Percentiles rank a stretch among this genome's conserved stretches.
These are phyloP conservation scores for Dryococelus australis DNA, from an alignment of 2,888 invertebrate genomes.

Conservation along the genomic window DNA sequence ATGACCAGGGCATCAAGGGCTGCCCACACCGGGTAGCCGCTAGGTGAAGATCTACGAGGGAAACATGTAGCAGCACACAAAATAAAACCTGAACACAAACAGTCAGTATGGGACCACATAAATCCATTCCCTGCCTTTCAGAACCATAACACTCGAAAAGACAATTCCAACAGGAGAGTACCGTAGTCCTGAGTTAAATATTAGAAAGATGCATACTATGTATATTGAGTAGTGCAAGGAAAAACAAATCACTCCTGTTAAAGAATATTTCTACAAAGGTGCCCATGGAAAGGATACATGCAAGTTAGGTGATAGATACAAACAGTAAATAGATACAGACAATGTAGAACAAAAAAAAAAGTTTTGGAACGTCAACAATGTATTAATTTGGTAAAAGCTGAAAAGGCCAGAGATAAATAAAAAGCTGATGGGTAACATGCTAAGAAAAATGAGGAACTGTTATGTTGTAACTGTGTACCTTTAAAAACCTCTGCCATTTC, in stretches of 20 bases:
- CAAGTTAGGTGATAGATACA: constrained; percentile 5
- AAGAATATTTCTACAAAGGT: not conserved
- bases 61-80: constrained; percentile 20
- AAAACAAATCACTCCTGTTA: not conserved
- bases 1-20: not conserved
- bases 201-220: constrained; percentile 26
- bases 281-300: constrained; percentile 6
- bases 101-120: constrained; percentile 10
- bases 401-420: not conserved
- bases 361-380: not conserved
- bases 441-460: not conserved
- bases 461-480: not conserved
- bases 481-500: constrained; percentile 30
- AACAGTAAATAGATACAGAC: not conserved
- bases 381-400: not conserved
- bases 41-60: not conserved
- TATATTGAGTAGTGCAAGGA: constrained; percentile 21
- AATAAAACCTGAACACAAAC: not conserved
- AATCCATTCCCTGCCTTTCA: constrained; percentile 6
- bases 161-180: constrained; percentile 23
- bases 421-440: not conserved
- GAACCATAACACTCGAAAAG: constrained; percentile 30
- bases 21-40: not conserved
- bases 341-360: not conserved
- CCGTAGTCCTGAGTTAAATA: constrained; percentile 28